A percentile compares a stretch with the other conserved stretches of the same genome.
phyloP scores from a whole-genome alignment of 1,140 invertebrate species.

The Vollenhovia emeryi region DNA sequence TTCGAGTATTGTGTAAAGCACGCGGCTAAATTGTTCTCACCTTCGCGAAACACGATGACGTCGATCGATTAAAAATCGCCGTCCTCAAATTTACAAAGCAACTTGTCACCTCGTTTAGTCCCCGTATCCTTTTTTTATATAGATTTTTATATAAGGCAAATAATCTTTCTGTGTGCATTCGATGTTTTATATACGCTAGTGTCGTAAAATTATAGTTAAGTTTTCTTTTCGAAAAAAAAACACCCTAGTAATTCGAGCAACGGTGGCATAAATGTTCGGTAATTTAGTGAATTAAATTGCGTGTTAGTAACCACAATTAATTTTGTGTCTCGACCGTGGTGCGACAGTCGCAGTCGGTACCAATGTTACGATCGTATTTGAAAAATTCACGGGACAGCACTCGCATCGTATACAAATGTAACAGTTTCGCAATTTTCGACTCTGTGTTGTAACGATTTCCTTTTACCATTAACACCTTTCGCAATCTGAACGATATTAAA shows the following conservation, averaged over 20 bases:
- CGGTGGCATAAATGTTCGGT: background rate
- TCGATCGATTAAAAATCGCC: background rate
- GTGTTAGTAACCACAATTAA: background rate
- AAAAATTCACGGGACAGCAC: background rate
- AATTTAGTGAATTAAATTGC: background rate
- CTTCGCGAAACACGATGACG: background rate
- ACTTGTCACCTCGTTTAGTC: background rate
- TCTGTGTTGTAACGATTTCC: background rate
- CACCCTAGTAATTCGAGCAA: background rate
- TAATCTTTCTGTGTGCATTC: background rate
- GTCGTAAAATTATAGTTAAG: background rate
- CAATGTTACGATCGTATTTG: background rate
- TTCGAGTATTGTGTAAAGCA: background rate
- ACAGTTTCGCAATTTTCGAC: background rate
- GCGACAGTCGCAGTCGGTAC: background rate
- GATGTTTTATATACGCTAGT: background rate
- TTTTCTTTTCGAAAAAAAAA: background rate
- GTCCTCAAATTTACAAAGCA: background rate
- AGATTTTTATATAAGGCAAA: background rate
- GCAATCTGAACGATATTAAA: background rate
- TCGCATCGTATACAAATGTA: background rate
- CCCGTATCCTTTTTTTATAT: background rate
- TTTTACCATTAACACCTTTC: background rate
- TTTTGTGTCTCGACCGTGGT: background rate
- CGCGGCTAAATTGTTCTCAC: background rate